Base-by-base conservation (phyloP, 2,797 vertebrate genomes). In the Apodemus agrarius region DNA sequence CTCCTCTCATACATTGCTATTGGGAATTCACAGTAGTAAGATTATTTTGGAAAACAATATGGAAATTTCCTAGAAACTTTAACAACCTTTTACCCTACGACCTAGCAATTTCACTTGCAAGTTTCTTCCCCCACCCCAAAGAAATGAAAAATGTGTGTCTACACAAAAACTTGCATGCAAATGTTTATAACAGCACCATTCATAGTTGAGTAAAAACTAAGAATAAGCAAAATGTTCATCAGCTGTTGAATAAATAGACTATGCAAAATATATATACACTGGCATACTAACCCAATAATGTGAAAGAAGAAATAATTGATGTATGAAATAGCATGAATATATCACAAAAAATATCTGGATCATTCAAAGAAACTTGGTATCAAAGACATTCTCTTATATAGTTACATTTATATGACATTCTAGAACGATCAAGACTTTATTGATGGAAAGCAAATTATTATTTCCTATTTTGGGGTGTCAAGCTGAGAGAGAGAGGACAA, bases 41-140 rank as follows among this genome's bases (percentile, higher is more conserved):
- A 5, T 21, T 9, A 46, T 40, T 90, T 90, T 94, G 17, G 87
- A 90, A 89, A 90, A 37, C 2, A 82, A 16, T 65, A 72, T 83
- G 37, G 22, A 21, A 79, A 74, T 52, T 75, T 94, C 52, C 87
- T 61, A 26, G 37, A 87, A 76, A 90, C 46, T 90, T 94, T 90
- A 37, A n/a, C 12, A 65, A 21, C 29, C 6, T 26, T 89, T 88
- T 43, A 85, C 8, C 29, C 40, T 81, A 52, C n/a, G n/a, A 84
- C 24, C 13, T 80, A 81, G 26, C n/a, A 84, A 72, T 88, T 90
- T 63, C 1, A 82, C 43, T 52, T 13, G 3, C 40, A 57, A 52
- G 61, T 84, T 19, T 80, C 34, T 75, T 75, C 6, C 40, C 37
- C 17, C 1, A 6, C 49, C 37, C 29, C 2, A 93, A 91, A 81